phyloP scores from a whole-genome alignment of 2,113 vertebrate species.

The Parotia lawesii region DNA sequence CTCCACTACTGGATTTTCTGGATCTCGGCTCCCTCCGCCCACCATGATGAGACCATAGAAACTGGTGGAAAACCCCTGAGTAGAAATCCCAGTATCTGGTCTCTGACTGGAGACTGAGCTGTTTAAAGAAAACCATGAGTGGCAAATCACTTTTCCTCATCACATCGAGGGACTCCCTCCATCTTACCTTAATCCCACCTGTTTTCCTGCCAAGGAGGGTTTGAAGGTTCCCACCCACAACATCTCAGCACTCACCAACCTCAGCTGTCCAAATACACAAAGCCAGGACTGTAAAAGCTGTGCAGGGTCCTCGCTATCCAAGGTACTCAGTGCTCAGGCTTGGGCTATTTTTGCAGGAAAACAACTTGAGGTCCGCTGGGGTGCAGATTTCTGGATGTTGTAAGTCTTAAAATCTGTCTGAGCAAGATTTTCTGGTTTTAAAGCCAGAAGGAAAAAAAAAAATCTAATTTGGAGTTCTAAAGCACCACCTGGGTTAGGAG shows the following conservation, averaged over 20 bases:
- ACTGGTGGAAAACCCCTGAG: fast-evolving
- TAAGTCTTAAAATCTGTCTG: not conserved
- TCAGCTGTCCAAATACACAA: not conserved
- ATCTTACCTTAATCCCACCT: not conserved
- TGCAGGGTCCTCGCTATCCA: not conserved
- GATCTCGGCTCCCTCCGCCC: not conserved
- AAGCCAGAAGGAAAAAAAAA: not conserved
- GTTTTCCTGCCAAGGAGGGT: not conserved
- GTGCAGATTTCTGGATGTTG: not conserved
- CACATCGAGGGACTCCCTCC: not conserved
- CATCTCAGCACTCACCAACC: not conserved
- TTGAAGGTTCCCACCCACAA: not conserved
- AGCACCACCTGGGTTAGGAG: not conserved
- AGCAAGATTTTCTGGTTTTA: not conserved
- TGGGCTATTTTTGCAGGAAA: not conserved
- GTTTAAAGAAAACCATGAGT: not conserved
- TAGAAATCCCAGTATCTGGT: not conserved
- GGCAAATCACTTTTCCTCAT: not conserved
- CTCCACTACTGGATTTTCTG: not conserved
- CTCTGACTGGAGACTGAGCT: fast-evolving
- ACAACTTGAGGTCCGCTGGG: not conserved
- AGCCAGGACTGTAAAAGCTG: not conserved
- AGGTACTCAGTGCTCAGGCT: not conserved
- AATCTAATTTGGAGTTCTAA: not conserved
- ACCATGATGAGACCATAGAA: fast-evolving